Conservation (phyloP, 1,140 invertebrate species). For the Anoplophora glabripennis region DNA sequence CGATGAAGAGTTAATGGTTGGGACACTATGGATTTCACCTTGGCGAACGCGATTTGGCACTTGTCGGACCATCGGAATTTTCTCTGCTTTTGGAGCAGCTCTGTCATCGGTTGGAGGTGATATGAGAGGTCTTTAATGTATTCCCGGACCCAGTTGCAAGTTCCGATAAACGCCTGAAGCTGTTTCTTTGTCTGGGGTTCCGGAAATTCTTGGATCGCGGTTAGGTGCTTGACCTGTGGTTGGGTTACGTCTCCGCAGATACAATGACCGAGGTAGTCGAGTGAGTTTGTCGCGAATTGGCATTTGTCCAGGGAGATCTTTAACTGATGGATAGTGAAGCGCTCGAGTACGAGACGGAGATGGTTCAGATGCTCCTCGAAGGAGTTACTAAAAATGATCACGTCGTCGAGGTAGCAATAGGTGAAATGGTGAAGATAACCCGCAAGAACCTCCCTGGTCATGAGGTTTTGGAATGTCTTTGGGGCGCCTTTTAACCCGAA, state of each 20-base stretch:
- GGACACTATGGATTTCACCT: constrained; percentile 19
- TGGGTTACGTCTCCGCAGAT: constrained; percentile 23
- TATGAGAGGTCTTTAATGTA: constrained; percentile 26
- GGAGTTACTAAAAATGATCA: constrained; percentile 21
- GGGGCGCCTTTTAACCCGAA: constrained; percentile 42
- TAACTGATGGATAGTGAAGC: constrained; percentile 5
- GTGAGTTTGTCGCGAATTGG: constrained; percentile 4
- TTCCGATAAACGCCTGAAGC: constrained; percentile 33
- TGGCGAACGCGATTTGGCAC: constrained; percentile 19
- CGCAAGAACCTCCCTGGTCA: constrained; percentile 32
- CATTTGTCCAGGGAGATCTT: constrained; percentile 18
- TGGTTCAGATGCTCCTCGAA: not conserved
- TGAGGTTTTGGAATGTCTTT: constrained; percentile 34
- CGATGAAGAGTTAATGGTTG: not conserved
- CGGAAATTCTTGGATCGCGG: constrained; percentile 28
- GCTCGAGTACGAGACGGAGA: constrained; percentile 22
- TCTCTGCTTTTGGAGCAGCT: constrained; percentile 16
- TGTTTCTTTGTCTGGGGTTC: constrained; percentile 20
- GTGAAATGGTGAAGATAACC: constrained; percentile 30
- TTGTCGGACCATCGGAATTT: constrained; percentile 13
- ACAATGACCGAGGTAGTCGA: constrained; percentile 38
- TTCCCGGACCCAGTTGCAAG: constrained; percentile 33
- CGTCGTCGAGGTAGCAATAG: constrained; percentile 35
- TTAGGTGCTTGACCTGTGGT: constrained; percentile 30
- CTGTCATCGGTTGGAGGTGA: constrained; percentile 23